Evolutionary conservation across 1,140 invertebrate species (phyloP).

Genomic region (Meloidogyne exigua): DNA sequence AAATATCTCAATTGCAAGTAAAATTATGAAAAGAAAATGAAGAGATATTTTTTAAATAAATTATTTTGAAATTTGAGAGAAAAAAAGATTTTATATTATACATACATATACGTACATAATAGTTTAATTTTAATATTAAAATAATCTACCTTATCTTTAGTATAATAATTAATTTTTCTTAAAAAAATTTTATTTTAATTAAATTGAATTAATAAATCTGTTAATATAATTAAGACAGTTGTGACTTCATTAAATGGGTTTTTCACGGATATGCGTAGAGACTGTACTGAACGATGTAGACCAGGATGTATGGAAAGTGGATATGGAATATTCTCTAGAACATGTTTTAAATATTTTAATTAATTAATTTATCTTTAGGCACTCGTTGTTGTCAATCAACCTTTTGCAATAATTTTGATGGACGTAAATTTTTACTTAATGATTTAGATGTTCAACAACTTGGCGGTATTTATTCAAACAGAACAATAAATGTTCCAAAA

Average conservation of each 20-base stretch:
- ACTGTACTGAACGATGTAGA: constrained; percentile 24
- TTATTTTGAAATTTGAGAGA: neutral
- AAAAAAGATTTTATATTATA: too few species aligned
- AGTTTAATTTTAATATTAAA: too few species aligned
- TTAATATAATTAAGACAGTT: constrained; percentile 7
- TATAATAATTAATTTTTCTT: too few species aligned
- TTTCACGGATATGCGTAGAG: constrained; percentile 28
- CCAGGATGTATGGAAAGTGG: constrained; percentile 28
- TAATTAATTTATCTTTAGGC: constrained; percentile 2
- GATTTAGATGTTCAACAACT: constrained; percentile 1
- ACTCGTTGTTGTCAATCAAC: constrained; percentile 28
- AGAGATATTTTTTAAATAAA: neutral
- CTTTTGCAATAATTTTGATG: constrained; percentile 31
- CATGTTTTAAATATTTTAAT: neutral
- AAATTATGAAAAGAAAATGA: neutral
- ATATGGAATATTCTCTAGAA: constrained; percentile 26
- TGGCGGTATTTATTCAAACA: neutral
- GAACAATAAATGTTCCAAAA: constrained; percentile 7
- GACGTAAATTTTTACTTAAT: constrained; percentile 15
- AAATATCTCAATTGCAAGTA: neutral
- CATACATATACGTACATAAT: too few species aligned
- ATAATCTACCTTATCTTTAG: too few species aligned
- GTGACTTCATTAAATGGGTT: constrained; percentile 28
- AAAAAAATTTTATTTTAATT: too few species aligned
- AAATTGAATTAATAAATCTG: too few species aligned